Evolutionary conservation across 2,888 invertebrate species (phyloP).

Genomic region (Argynnis bischoffii): DNA sequence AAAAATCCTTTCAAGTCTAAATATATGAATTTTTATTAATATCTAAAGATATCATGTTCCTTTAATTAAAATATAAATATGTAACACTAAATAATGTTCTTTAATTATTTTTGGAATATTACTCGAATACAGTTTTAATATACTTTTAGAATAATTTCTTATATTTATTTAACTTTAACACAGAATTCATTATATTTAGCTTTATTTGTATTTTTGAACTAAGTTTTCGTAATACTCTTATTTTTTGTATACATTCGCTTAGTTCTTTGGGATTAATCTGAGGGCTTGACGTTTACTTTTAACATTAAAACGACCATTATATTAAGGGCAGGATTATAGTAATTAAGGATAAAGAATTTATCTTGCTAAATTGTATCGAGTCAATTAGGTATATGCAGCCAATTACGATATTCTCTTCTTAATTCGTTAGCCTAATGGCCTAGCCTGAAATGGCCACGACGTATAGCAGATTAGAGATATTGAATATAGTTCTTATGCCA

Average conservation of each 20-base stretch:
- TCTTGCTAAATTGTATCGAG: neutral
- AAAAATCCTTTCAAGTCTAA: no score
- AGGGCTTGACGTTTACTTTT: neutral
- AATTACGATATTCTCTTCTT: constrained; percentile 41
- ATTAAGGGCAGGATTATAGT: neutral
- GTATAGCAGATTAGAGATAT: constrained; percentile 34
- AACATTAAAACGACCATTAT: constrained; percentile 1
- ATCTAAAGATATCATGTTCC: no score
- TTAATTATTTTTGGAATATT: no score
- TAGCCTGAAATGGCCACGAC: constrained; percentile 47
- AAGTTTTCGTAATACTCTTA: neutral
- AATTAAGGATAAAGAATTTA: neutral
- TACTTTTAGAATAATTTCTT: no score
- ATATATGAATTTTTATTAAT: no score
- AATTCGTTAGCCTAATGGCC: constrained; percentile 62
- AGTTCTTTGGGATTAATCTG: neutral
- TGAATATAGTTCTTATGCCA: constrained; percentile 24
- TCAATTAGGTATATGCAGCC: constrained; percentile 4
- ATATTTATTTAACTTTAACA: no score
- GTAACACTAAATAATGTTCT: no score
- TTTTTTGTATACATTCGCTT: neutral
- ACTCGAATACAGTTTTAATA: no score
- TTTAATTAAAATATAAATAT: no score
- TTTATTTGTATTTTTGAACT: neutral
- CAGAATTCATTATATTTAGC: no score